Conservation (phyloP, 2,888 invertebrate genomes). For the Brachypalpus laphriformis region DNA sequence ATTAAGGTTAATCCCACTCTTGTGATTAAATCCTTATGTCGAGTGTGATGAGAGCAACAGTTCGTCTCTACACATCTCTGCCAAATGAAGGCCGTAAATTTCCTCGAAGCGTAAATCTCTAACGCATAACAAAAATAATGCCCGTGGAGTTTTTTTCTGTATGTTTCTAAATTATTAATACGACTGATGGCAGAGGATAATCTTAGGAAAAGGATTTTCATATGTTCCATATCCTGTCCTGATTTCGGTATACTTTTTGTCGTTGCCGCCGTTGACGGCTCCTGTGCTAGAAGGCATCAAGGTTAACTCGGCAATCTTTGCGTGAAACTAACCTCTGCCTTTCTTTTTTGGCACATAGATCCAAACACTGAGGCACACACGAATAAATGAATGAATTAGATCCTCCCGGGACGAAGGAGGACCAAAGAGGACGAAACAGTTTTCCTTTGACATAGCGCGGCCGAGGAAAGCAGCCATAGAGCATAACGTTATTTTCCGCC, state of each 20-base stretch:
- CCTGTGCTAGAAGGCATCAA: slow-evolving; percentile 13
- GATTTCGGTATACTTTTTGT: slow-evolving; percentile 29
- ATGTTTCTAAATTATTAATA: slow-evolving; percentile 46
- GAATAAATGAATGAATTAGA: slow-evolving; percentile 65
- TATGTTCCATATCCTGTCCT: slow-evolving; percentile 10
- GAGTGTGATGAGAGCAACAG: slow-evolving; percentile 41
- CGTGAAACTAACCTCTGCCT: slow-evolving; percentile 37
- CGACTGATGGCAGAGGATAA: slow-evolving; percentile 45
- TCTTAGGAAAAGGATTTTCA: slow-evolving; percentile 21
- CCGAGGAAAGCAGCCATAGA: neutral
- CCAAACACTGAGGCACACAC: neutral
- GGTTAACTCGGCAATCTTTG: slow-evolving; percentile 49
- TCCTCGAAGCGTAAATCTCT: neutral
- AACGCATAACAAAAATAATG: slow-evolving; percentile 4
- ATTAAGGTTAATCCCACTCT: slow-evolving; percentile 50
- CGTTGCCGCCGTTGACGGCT: neutral
- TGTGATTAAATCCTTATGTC: slow-evolving; percentile 55
- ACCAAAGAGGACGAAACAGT: neutral
- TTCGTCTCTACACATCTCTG: neutral
- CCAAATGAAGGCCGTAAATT: slow-evolving; percentile 24
- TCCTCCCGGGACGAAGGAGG: neutral
- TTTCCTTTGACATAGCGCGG: slow-evolving; percentile 35
- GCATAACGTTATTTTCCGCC: slow-evolving; percentile 23
- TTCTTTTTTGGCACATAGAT: slow-evolving; percentile 22
- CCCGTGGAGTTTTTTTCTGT: slow-evolving; percentile 4